phyloP scores from a whole-genome alignment of 2,113 vertebrate species.

The Peucedramus taeniatus region DNA sequence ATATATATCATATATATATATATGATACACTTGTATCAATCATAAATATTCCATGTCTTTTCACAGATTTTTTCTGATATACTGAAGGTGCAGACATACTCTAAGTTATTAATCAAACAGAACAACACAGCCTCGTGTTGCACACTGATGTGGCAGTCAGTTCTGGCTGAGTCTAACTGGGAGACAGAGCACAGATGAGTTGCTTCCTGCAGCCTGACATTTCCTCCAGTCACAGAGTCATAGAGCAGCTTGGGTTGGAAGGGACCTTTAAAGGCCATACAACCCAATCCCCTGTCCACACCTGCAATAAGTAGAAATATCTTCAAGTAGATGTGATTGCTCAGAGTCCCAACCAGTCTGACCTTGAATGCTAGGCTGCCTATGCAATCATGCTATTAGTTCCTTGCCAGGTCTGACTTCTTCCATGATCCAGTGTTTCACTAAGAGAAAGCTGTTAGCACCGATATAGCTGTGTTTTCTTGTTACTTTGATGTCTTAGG shows the following conservation, averaged over 20 bases:
- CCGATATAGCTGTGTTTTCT: neutral
- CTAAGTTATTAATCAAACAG: neutral
- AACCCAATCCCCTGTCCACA: neutral
- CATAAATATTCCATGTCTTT: neutral
- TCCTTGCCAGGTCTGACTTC: neutral
- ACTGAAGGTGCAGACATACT: neutral
- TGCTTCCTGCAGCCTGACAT: neutral
- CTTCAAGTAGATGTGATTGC: neutral
- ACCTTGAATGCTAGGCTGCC: neutral
- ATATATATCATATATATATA: fast-evolving
- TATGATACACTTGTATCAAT: neutral
- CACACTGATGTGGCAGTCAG: neutral
- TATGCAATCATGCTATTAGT: neutral
- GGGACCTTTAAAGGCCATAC: neutral
- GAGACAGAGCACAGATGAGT: neutral
- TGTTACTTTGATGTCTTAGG: neutral
- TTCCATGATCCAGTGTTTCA: neutral
- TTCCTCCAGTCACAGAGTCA: neutral
- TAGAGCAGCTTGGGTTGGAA: neutral
- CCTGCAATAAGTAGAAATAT: neutral
- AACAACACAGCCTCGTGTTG: neutral
- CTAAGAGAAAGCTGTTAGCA: neutral
- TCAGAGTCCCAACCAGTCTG: neutral
- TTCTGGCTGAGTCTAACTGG: neutral
- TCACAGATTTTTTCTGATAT: neutral